phyloP scores from a whole-genome alignment of 2,888 invertebrate genomes.

The Agrochola circellaris region DNA sequence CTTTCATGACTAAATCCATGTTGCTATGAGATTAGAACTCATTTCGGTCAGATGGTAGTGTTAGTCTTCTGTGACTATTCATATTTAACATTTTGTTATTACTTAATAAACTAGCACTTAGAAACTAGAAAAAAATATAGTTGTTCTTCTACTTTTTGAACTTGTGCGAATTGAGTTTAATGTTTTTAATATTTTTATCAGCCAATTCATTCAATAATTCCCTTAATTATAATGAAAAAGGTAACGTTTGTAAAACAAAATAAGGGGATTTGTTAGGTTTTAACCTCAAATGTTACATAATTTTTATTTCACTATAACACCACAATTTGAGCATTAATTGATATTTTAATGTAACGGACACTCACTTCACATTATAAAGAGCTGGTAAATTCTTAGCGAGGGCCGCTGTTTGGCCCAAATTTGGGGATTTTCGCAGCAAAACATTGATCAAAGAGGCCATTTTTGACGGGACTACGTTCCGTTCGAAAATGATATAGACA shows the following conservation, averaged over 20 bases:
- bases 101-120: not conserved
- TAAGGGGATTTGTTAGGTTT: constrained; percentile 43
- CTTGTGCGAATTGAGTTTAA: not conserved
- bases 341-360: constrained; percentile 61
- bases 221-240: not conserved
- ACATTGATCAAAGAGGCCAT: constrained; percentile 88
- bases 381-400: constrained; percentile 88
- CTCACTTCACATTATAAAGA: constrained; percentile 89
- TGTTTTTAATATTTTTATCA: not conserved
- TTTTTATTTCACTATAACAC: constrained; percentile 71
- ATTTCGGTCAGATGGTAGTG: not conserved
- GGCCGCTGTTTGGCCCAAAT: constrained; percentile 82
- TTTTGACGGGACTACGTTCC: constrained; percentile 81
- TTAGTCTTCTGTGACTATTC: not conserved
- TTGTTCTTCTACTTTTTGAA: not conserved
- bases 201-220: not conserved
- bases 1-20: not conserved
- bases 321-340: constrained; percentile 27
- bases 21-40: not conserved
- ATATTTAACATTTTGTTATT: not conserved
- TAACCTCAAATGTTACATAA: constrained; percentile 88
- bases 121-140: not conserved
- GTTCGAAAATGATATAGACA: constrained; percentile 50
- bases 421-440: constrained; percentile 90
- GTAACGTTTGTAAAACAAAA: constrained; percentile 29